Evolutionary conservation across 2,888 invertebrate genomes (phyloP), one percentile per base, ranked within the genome.

Genomic region (Cacoxenus indagator): DNA sequence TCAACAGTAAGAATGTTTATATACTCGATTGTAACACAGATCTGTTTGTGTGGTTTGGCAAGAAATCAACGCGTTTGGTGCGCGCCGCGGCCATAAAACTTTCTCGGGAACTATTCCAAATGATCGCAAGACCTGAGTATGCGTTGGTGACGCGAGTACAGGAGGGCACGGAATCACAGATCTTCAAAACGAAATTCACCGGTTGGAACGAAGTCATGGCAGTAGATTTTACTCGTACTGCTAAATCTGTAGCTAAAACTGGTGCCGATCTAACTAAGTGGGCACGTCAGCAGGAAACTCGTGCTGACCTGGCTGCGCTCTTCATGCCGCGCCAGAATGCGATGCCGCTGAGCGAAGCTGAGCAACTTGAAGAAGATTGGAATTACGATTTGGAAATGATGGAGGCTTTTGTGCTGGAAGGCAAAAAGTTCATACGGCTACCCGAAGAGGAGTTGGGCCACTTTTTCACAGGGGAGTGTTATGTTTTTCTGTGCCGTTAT

Each of bases 181-280:
- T 98, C 75, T 99, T 99, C 89, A 98, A 99, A 89, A 95, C 95
- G 0, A 98, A 99, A 89, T 99, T 99, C 89, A 89, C 92, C 59
- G 98, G 97, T 8, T 99, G 99, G 99, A 98, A 99, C 86, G 99
- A 99, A 89, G 97, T 99, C 19, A 96, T 99, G 80, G 98, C 97
- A 0, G 99, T 99, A 6, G 99, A 99, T 90, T 99, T 97, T 88
- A 99, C 99, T 0, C 92, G 99, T 74, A 99, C 99, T 0, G 98
- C 98, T 0, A 98, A 97, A 86, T 98, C 98, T 0, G 98, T 99
- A 0, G 95, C 95, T 46, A 93, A 96, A 83, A 96, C 99, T 17
- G 99, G 99, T 14, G 98, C 97, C 0, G 98, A 99, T 90, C 90
- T 99, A 72, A 96, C 94, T 9, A 93, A 94, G 87, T 96, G 96